phyloP scores from a whole-genome alignment of 2,888 invertebrate species.

The Drosophila maculinotata region DNA sequence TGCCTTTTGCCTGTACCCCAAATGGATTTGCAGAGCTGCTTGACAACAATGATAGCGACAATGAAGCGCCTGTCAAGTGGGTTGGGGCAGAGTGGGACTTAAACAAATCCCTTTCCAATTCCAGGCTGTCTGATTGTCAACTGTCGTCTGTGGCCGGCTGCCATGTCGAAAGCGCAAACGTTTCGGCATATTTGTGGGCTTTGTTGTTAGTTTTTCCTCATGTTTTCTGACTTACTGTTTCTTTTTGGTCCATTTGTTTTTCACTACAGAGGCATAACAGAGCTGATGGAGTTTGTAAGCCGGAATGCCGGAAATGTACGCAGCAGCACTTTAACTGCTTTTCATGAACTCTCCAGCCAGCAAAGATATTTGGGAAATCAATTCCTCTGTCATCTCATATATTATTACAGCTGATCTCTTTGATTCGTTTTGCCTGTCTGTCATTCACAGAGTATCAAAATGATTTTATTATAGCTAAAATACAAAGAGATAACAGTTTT shows the following conservation, averaged over 20 bases:
- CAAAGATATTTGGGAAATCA: background rate
- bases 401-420: conserved; percentile 23
- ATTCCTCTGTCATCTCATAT: conserved; percentile 12
- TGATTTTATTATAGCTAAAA: background rate
- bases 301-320: conserved; percentile 20
- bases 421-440: conserved; percentile 39
- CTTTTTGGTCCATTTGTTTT: conserved; percentile 13
- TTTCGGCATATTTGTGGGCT: conserved; percentile 52
- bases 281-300: conserved; percentile 18
- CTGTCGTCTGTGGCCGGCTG: conserved; percentile 28
- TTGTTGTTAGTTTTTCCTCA: conserved; percentile 7
- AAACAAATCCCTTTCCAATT: conserved; percentile 52
- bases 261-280: background rate
- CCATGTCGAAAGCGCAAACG: conserved; percentile 38
- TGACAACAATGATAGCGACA: conserved; percentile 55
- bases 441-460: conserved; percentile 2
- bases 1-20: conserved; percentile 9
- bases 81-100: conserved; percentile 5
- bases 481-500: background rate
- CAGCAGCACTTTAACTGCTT: conserved; percentile 24
- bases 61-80: conserved; percentile 36
- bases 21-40: conserved; percentile 18
- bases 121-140: conserved; percentile 22
- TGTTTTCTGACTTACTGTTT: background rate
- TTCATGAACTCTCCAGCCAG: background rate